Evolutionary conservation across 2,888 invertebrate species (phyloP), one percentile per base, ranked within the genome.

Genomic region (Hyalella azteca): DNA sequence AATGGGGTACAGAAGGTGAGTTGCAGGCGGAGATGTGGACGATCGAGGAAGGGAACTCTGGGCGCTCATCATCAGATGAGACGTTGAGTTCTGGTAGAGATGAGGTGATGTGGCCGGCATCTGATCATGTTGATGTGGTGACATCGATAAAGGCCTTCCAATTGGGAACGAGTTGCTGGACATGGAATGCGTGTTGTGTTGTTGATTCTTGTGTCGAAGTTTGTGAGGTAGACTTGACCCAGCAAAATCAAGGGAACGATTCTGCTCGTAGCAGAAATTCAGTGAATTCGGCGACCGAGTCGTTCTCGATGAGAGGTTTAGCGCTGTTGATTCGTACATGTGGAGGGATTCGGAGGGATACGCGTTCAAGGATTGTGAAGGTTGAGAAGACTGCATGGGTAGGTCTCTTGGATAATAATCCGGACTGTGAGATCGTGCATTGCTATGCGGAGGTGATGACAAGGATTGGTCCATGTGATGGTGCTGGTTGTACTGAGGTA

Each of bases 191-290:
- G 41, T 45, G 22, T 75, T 29, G 26, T 41, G 40, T 95, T 96
- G 90, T 87, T 95, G 93, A 49, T 94, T 93, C 89, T 96, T 96
- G 90, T 96, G 96, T 87, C 96, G 92, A 85, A 96, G 90, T 88
- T 96, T 96, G 86, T 95, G 91, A 2, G 96, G 96, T 87, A 96
- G 90, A 86, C 94, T 92, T 87, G 94, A 94, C 36, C 85, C 85
- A 13, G 78, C 81, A 49, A 81, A 82, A 49, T 79, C 79, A 0
- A 79, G 78, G 29, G 79, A 80, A 36, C 81, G 79, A 59, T 80
- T 81, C 39, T 81, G 81, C 36, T 45, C 80, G 45, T 81, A 80
- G 32, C 81, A 79, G 77, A 73, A 80, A 75, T 82, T 82, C 81
- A 81, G 81, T 49, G 78, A 81, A 19, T 73, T 79, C 45, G 80